Evolutionary conservation across 2,888 invertebrate genomes (phyloP).

Genomic region (Venusia cambrica): DNA sequence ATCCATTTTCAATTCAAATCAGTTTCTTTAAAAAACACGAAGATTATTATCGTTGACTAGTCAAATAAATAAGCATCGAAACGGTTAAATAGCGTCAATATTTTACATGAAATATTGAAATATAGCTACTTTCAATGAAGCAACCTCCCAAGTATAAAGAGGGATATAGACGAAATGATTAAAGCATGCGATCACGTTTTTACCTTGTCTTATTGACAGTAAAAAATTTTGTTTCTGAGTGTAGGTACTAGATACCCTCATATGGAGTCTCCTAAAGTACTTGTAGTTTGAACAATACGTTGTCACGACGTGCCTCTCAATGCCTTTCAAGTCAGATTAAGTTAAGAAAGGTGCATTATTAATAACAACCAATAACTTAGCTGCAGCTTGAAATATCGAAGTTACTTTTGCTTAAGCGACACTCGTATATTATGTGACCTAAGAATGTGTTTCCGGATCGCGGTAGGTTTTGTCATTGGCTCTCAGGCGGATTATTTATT

Average conservation of each 20-base stretch:
- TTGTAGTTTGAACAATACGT: slow-evolving; percentile 63
- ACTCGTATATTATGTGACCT: slow-evolving; percentile 67
- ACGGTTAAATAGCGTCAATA: slow-evolving; percentile 9
- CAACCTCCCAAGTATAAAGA: slow-evolving; percentile 5
- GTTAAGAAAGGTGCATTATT: slow-evolving; percentile 75
- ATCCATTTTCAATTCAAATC: slow-evolving; percentile 62
- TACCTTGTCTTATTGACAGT: slow-evolving; percentile 21
- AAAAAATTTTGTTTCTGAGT: slow-evolving; percentile 25
- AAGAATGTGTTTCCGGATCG: slow-evolving; percentile 77
- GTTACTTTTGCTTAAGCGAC: slow-evolving; percentile 77
- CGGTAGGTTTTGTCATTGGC: slow-evolving; percentile 59
- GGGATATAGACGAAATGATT: slow-evolving; percentile 13
- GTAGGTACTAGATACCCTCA: slow-evolving; percentile 22
- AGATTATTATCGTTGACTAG: slow-evolving; percentile 12
- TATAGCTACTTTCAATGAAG: slow-evolving; percentile 6
- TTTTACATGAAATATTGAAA: slow-evolving; percentile 7
- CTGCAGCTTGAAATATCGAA: slow-evolving; percentile 73
- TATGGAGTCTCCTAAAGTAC: slow-evolving; percentile 44
- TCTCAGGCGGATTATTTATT: slow-evolving; percentile 45
- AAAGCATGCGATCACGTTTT: slow-evolving; percentile 19
- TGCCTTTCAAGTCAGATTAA: slow-evolving; percentile 78
- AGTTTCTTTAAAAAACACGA: slow-evolving; percentile 27
- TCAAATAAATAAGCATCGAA: slow-evolving; percentile 9
- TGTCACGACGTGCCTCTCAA: slow-evolving; percentile 67
- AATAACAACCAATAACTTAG: slow-evolving; percentile 78